Evolutionary conservation across 2,113 vertebrate species (phyloP).

Genomic region (Synodontis membranacea): DNA sequence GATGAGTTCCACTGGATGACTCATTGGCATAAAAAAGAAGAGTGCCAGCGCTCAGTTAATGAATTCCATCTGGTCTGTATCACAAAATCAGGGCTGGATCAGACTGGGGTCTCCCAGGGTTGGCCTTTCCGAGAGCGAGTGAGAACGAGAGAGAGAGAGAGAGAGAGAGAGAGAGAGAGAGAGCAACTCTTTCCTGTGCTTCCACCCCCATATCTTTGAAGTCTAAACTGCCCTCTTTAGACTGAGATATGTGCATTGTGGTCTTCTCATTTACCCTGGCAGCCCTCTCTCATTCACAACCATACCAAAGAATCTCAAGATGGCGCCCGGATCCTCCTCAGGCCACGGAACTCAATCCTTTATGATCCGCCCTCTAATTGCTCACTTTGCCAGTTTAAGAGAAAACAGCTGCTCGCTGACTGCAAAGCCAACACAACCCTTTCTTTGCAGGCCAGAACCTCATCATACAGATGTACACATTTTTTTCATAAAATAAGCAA

Average conservation of each 20-base stretch:
- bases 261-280: conserved; percentile 64
- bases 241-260: conserved; percentile 23
- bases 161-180: background rate
- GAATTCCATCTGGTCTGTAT: conserved; percentile 76
- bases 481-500: conserved; percentile 50
- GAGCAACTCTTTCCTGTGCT: background rate
- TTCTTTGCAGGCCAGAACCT: conserved; percentile 25
- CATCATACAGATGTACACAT: conserved; percentile 53
- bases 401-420: conserved; percentile 68
- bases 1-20: conserved; percentile 70
- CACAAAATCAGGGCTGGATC: conserved; percentile 50
- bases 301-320: conserved; percentile 71
- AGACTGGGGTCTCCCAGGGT: conserved; percentile 36
- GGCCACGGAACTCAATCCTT: conserved; percentile 74
- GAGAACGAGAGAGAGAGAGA: background rate
- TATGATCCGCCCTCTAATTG: conserved; percentile 77
- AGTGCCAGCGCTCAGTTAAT: conserved; percentile 75
- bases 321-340: conserved; percentile 71
- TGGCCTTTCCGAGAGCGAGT: conserved; percentile 19
- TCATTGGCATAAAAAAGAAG: conserved; percentile 69
- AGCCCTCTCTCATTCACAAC: conserved; percentile 61
- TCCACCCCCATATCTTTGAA: conserved; percentile 26
- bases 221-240: conserved; percentile 33
- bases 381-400: conserved; percentile 68
- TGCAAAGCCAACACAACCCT: conserved; percentile 41